phyloP scores from a whole-genome alignment of 2,888 invertebrate genomes.

The Tachystola acroxantha region DNA sequence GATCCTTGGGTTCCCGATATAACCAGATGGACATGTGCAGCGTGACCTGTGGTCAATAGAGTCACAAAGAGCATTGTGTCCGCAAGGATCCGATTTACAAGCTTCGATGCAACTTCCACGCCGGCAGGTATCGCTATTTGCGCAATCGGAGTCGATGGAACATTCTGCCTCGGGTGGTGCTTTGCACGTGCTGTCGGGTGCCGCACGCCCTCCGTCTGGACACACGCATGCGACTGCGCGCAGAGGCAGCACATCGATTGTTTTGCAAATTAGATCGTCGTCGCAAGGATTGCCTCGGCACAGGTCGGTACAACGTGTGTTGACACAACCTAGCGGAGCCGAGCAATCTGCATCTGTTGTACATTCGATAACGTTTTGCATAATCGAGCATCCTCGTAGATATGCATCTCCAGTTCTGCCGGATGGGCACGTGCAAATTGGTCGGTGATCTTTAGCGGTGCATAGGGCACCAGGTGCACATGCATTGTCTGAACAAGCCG shows the following conservation, averaged over 20 bases:
- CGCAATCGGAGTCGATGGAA: conserved; percentile 85
- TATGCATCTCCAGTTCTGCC: conserved; percentile 90
- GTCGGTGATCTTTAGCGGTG: conserved; percentile 84
- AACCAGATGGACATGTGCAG: conserved; percentile 88
- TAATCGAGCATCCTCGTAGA: conserved; percentile 65
- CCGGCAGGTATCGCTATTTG: conserved; percentile 84
- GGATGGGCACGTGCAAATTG: conserved; percentile 86
- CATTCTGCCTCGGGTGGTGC: conserved; percentile 81
- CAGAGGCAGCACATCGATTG: conserved; percentile 87
- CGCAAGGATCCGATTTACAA: conserved; percentile 87
- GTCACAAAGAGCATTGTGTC: conserved; percentile 89
- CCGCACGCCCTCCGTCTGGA: conserved; percentile 87
- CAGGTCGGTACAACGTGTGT: conserved; percentile 86
- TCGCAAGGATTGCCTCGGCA: conserved; percentile 87
- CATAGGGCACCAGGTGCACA: conserved; percentile 90
- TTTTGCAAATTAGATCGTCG: conserved; percentile 87
- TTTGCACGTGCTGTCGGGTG: conserved; percentile 85
- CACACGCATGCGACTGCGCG: conserved; percentile 93
- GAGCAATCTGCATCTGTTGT: conserved; percentile 87
- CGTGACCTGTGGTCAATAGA: conserved; percentile 86
- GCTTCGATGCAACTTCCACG: conserved; percentile 88
- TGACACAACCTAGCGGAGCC: conserved; percentile 86
- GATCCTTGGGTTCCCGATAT: conserved; percentile 86
- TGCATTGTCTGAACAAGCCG: conserved; percentile 88
- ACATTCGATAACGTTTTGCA: conserved; percentile 79